phyloP scores from a whole-genome alignment of 2,113 vertebrate species.

The Crotalus viridis region DNA sequence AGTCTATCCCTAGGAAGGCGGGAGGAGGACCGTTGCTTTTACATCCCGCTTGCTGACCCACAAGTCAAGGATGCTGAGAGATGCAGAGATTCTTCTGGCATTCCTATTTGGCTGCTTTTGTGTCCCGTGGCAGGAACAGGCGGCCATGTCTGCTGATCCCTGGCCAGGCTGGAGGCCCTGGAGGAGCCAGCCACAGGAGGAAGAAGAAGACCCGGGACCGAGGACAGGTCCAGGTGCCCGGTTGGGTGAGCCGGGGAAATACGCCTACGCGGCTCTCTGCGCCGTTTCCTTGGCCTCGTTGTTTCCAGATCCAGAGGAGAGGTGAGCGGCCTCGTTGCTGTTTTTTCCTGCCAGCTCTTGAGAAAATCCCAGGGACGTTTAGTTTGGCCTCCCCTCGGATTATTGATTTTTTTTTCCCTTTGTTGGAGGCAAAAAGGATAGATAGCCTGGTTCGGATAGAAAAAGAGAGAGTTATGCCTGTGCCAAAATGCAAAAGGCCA shows the following conservation, averaged over 20 bases:
- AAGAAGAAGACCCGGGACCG: not conserved
- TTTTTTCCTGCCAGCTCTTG: not conserved
- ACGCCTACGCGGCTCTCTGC: slow-evolving; percentile 85
- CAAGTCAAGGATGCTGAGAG: not conserved
- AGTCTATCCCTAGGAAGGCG: not conserved
- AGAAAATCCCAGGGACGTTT: not conserved
- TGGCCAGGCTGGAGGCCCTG: not conserved
- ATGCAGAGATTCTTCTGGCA: not conserved
- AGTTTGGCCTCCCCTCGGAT: too few relatives aligned
- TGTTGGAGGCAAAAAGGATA: too few relatives aligned
- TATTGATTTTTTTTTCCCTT: too few relatives aligned
- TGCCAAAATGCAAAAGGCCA: too few relatives aligned
- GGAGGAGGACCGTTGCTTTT: not conserved
- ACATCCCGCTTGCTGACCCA: not conserved
- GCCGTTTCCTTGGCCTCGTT: slow-evolving; percentile 79
- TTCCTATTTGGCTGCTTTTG: not conserved
- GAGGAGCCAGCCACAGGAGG: fast-evolving
- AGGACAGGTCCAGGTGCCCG: slow-evolving; percentile 51
- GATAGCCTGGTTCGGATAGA: too few relatives aligned
- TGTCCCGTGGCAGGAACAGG: slow-evolving; percentile 52
- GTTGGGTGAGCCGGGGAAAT: slow-evolving; percentile 80
- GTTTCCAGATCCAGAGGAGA: slow-evolving; percentile 82
- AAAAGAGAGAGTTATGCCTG: too few relatives aligned
- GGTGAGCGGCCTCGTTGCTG: slow-evolving; percentile 50
- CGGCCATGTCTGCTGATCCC: slow-evolving; percentile 58